Evolutionary conservation across 1,140 invertebrate genomes (phyloP), one percentile per base, ranked within the genome.

Genomic region (Heliconius hewitsoni): DNA sequence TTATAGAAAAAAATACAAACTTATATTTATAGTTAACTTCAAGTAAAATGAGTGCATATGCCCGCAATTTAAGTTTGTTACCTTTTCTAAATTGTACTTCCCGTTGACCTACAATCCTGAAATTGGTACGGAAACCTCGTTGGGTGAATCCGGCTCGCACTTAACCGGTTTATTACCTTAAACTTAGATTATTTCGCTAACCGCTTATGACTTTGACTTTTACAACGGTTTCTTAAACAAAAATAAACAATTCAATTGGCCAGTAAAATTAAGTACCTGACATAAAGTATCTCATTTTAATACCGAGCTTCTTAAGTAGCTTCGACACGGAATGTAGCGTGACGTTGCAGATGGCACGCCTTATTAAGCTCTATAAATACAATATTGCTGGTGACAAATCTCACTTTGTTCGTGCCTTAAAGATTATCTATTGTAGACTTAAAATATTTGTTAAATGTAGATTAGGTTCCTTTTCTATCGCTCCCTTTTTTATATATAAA

Each of bases 241-340:
- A 72, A 72, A 39, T 72, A 72, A 72, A 72, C 71, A 75, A 9
- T 37, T 60, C 50, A 75, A 60, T 60, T 52, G 57, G 18, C 60
- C 42, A 76, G 42, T 72, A 60, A 79, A 79, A 76, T 23, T 70
- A 71, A 79, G 42, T 70, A 79, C 37, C 46, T 37, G 71, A 52
- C 71, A 81, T 55, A 80, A 82, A 82, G 74, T 76, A 78, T 76
- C 57, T 79, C 60, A 77, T 84, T 81, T 80, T 83, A 85, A 82
- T 85, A 84, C 79, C 73, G 76, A 80, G 77, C 77, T 80, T 71
- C 74, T 81, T 83, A 85, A 85, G 81, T 80, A 81, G 73, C 55
- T 50, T 34, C 27, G 71, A 76, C 84, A 85, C 84, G 84, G 74
- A 82, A 84, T 79, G 80, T 85, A 42, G 84, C 84, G 84, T 85